Percentiles rank a stretch among this genome's conserved stretches.
phyloP scores from a whole-genome alignment of 2,113 vertebrate species.

The Aleadryas rufinucha region DNA sequence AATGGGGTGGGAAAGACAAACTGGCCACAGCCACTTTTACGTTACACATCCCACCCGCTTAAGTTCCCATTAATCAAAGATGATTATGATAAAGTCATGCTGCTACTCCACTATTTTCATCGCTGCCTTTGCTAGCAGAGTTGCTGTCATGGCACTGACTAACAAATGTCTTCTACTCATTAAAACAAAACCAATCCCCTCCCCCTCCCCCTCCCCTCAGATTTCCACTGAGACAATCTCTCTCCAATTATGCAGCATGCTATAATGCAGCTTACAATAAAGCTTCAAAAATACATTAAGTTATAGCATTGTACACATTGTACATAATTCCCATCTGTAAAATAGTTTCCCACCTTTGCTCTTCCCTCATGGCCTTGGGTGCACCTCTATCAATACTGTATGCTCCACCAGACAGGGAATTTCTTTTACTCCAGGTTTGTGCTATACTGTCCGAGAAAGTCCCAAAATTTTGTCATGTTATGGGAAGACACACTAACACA shows the following conservation, averaged over 20 bases:
- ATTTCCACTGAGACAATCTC: neutral
- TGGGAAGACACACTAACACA: neutral
- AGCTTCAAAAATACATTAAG: neutral
- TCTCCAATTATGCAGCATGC: neutral
- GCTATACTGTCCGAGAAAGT: neutral
- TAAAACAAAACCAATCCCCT: neutral
- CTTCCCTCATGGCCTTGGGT: neutral
- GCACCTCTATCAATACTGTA: neutral
- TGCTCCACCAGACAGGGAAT: neutral
- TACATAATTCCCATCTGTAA: neutral
- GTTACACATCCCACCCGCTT: neutral
- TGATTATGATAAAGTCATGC: neutral
- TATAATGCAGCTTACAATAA: neutral
- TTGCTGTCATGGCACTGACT: neutral
- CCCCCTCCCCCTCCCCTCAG: fast-evolving
- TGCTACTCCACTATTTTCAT: neutral
- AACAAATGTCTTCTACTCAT: neutral
- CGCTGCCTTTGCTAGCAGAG: neutral
- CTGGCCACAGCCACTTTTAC: neutral
- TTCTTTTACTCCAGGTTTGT: neutral
- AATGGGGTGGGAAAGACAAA: neutral
- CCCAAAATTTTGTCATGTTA: neutral
- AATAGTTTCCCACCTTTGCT: neutral
- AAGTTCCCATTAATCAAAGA: neutral
- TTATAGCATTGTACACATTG: neutral